Evolutionary conservation across 2,113 vertebrate genomes (phyloP), one percentile per base, ranked within the genome.

Genomic region (Syngnathus typhle): DNA sequence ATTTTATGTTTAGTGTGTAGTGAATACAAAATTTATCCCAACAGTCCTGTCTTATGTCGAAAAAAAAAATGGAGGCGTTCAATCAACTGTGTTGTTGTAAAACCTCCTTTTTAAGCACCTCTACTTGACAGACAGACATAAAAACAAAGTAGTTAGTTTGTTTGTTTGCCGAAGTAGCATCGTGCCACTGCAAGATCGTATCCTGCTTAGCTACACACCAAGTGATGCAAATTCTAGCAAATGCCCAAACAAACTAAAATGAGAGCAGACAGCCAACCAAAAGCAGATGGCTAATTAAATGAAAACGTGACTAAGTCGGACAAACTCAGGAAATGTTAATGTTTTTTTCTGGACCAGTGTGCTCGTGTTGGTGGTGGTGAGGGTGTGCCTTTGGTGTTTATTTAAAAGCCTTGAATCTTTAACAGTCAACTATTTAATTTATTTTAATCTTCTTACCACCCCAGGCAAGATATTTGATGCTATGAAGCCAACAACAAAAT

Each of bases 161-260:
- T 32, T 32, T 32, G 27, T 32, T 32, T 32, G 27, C 27, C 27
- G 2, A 32, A 36, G 27, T 58, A 36, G 6, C 27, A 58, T 58
- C 8, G 5, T 58, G 27, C 23, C 55, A 16, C 55, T 16, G 55
- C 55, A 27, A 32, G 27, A 37, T 60, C 18, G 7, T 60, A 39
- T 11, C 58, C 36, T 39, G 58, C 58, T 60, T 7, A 19, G 16
- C 15, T 18, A 60, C 38, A 60, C 58, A 38, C 36, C 8, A 60
- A 60, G 36, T 60, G 58, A 60, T 60, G 58, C 58, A 60, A 60
- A 60, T 12, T 38, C 32, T 36, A 60, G 58, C 6, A 60, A 60
- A 38, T 60, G 58, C 58, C 56, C 36, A 37, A 59, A 59, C 55
- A 16, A 58, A 18, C 16, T 59, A 7, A 59, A 59, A 59, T 59